Evolutionary conservation across 2,113 vertebrate species (phyloP).

Genomic region (Prinia subflava): DNA sequence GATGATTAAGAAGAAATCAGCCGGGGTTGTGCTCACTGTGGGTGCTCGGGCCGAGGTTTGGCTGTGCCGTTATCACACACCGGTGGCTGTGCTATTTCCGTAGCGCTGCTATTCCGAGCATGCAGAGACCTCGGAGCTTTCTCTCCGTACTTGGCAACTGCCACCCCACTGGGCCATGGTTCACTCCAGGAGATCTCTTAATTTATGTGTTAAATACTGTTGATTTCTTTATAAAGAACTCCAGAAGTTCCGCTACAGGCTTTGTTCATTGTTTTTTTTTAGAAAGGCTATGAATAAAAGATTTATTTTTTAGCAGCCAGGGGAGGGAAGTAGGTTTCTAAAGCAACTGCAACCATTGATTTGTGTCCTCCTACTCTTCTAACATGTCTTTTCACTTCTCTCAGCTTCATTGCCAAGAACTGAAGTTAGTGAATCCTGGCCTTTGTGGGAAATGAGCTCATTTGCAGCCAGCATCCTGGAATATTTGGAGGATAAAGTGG

Average conservation of each 20-base stretch:
- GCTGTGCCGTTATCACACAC: neutral
- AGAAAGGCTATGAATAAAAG: neutral
- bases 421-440: neutral
- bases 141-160: neutral
- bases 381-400: neutral
- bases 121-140: neutral
- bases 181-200: neutral
- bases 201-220: neutral
- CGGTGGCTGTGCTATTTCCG: neutral
- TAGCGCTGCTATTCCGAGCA: neutral
- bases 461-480: neutral
- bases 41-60: neutral
- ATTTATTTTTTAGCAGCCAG: neutral
- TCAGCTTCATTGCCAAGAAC: neutral
- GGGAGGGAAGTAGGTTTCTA: neutral
- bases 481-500: neutral
- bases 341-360: neutral
- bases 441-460: neutral
- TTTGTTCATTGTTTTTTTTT: neutral
- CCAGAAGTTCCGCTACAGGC: neutral
- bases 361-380: neutral
- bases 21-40: neutral
- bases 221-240: neutral
- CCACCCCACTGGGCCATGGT: neutral
- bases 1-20: neutral